A percentile compares a stretch with the other conserved stretches of the same genome.
These are phyloP conservation scores for Drymodes brunneopygia DNA, from an alignment of 2,113 vertebrate genomes.

Conservation along the genomic window DNA sequence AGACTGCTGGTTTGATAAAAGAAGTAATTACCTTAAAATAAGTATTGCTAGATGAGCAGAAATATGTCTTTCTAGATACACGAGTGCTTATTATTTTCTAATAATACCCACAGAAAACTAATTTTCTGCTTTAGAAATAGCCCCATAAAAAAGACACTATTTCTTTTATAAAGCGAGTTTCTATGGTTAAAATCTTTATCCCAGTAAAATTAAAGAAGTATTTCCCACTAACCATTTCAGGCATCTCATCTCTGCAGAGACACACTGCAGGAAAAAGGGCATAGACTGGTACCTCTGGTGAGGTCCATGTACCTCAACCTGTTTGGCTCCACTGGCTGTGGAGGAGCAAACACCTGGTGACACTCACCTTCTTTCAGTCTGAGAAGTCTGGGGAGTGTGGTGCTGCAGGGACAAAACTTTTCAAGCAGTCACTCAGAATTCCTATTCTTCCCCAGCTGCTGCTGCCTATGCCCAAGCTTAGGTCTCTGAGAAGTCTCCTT, in stretches of 20 bases:
- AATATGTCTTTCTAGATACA: neutral
- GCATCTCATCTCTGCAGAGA: neutral
- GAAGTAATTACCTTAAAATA: neutral
- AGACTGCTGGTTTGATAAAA: neutral
- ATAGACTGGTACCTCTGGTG: neutral
- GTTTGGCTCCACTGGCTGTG: neutral
- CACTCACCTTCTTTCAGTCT: neutral
- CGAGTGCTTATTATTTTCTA: neutral
- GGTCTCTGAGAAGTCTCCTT: neutral
- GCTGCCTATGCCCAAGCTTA: neutral
- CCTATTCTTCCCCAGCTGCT: neutral
- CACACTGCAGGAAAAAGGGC: neutral
- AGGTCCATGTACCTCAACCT: rapidly evolving
- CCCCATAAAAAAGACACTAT: neutral
- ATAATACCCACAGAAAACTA: neutral
- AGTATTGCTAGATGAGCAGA: neutral
- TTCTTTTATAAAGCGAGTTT: neutral
- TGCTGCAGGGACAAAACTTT: neutral
- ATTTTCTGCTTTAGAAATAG: neutral
- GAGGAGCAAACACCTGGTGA: neutral
- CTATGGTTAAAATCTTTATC: neutral
- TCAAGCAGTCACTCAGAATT: neutral
- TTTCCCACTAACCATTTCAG: neutral
- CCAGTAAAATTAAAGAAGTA: neutral
- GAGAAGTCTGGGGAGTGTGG: neutral